Percentiles rank a stretch among this genome's conserved stretches.
Evolutionary conservation across 2,888 invertebrate genomes (phyloP).

Genomic region (Horisme vitalbata): DNA sequence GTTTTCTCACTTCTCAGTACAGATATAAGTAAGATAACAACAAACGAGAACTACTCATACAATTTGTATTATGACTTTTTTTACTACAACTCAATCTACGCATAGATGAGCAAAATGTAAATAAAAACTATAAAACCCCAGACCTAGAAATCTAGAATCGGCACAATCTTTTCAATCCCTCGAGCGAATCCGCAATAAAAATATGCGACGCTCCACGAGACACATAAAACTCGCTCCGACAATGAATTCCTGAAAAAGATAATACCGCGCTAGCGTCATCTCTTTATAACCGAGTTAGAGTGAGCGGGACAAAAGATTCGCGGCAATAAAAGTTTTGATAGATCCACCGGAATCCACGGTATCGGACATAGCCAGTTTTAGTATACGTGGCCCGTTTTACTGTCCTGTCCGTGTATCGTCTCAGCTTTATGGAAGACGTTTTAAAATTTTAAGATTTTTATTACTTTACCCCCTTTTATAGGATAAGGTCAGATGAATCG

Average conservation of each 20-base stretch:
- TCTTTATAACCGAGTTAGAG: slow-evolving; percentile 65
- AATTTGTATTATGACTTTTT: background rate
- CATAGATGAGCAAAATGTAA: slow-evolving; percentile 16
- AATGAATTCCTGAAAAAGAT: slow-evolving; percentile 81
- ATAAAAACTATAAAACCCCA: slow-evolving; percentile 31
- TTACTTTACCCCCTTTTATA: slow-evolving; percentile 51
- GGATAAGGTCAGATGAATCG: slow-evolving; percentile 40
- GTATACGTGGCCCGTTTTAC: slow-evolving; percentile 63
- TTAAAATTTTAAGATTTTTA: slow-evolving; percentile 68
- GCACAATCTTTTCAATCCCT: slow-evolving; percentile 67
- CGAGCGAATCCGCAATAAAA: slow-evolving; percentile 69
- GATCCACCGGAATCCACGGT: slow-evolving; percentile 72
- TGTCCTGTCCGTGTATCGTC: slow-evolving; percentile 62
- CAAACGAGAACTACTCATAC: background rate
- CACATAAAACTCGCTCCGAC: slow-evolving; percentile 78
- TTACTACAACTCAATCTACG: slow-evolving; percentile 3
- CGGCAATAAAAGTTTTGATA: slow-evolving; percentile 79
- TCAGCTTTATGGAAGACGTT: slow-evolving; percentile 63
- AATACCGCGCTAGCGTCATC: slow-evolving; percentile 63
- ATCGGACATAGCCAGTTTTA: slow-evolving; percentile 75
- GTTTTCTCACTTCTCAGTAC: too few relatives aligned
- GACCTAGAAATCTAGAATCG: slow-evolving; percentile 43
- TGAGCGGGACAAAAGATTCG: slow-evolving; percentile 67
- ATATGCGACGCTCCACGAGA: slow-evolving; percentile 72
- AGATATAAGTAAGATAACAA: too few relatives aligned